These are phyloP conservation scores for Fulmarus glacialis DNA, from an alignment of 2,113 vertebrate genomes.

Conservation along the genomic window DNA sequence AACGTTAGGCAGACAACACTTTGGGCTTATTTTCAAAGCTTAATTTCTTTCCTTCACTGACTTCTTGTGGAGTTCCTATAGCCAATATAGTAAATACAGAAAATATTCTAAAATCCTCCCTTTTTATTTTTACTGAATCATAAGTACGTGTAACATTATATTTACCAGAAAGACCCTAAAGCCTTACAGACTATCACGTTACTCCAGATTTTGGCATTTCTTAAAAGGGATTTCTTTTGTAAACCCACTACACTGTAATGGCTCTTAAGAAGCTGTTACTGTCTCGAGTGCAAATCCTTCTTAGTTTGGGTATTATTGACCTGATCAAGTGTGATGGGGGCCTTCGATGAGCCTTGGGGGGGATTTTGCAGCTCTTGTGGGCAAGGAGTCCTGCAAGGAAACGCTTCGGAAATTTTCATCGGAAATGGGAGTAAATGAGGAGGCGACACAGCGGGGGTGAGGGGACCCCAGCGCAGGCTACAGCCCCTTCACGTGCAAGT, in stretches of 20 bases:
- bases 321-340: slow-evolving; percentile 30
- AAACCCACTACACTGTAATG: slow-evolving; percentile 61
- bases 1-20: not conserved
- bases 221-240: slow-evolving; percentile 62
- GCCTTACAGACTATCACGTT: not conserved
- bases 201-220: slow-evolving; percentile 61
- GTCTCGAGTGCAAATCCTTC: slow-evolving; percentile 67
- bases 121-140: not conserved
- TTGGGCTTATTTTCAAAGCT: not conserved
- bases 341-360: not conserved
- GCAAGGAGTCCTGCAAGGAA: not conserved
- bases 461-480: not conserved
- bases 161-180: slow-evolving; percentile 19
- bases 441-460: fast-evolving
- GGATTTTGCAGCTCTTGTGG: not conserved
- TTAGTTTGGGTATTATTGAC: slow-evolving; percentile 67
- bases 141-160: not conserved
- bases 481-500: not conserved
- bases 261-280: slow-evolving; percentile 70
- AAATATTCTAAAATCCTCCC: not conserved
- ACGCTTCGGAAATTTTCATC: not conserved
- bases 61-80: not conserved
- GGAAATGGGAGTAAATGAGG: not conserved
- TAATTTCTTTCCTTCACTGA: not conserved
- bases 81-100: not conserved